Conservation (phyloP, 2,113 vertebrate genomes). For the Rana temporaria region DNA sequence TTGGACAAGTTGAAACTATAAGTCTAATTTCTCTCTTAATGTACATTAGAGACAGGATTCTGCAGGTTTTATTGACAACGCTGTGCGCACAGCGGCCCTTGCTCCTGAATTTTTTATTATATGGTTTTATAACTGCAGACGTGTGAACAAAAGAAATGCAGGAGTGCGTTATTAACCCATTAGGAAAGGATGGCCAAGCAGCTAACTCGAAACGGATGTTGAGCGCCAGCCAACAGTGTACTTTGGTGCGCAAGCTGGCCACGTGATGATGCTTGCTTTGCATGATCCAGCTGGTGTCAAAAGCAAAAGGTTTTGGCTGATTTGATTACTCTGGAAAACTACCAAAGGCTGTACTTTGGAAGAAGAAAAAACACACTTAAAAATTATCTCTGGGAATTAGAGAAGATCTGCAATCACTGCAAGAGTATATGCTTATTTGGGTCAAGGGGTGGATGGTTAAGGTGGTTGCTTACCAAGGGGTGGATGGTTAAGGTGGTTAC, state of each 20-base stretch:
- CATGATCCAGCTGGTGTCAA: slow-evolving; percentile 24
- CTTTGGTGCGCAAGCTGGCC: slow-evolving; percentile 10
- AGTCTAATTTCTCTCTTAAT: slow-evolving; percentile 52
- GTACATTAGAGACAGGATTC: slow-evolving; percentile 58
- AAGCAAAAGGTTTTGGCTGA: slow-evolving; percentile 26
- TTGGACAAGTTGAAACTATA: slow-evolving; percentile 53
- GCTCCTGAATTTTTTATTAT: slow-evolving; percentile 58
- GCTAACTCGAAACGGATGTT: slow-evolving; percentile 46
- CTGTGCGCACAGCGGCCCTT: slow-evolving; percentile 40
- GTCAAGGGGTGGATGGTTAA: too few species aligned
- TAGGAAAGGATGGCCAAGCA: slow-evolving; percentile 16
- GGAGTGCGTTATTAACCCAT: slow-evolving; percentile 54
- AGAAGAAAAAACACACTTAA: too few species aligned
- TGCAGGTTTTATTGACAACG: slow-evolving; percentile 57
- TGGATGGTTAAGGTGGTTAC: too few species aligned
- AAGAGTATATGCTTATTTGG: too few species aligned
- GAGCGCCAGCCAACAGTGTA: slow-evolving; percentile 4
- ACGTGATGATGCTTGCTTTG: slow-evolving; percentile 18
- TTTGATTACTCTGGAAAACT: slow-evolving; percentile 11
- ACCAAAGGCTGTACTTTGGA: neutral
- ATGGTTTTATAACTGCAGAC: slow-evolving; percentile 56
- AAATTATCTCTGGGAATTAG: too few species aligned
- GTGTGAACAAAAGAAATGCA: slow-evolving; percentile 54
- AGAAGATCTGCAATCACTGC: too few species aligned
- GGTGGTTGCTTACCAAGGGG: too few species aligned